Conservation (phyloP, 2,797 vertebrate genomes). For the Hybognathus amarus region DNA sequence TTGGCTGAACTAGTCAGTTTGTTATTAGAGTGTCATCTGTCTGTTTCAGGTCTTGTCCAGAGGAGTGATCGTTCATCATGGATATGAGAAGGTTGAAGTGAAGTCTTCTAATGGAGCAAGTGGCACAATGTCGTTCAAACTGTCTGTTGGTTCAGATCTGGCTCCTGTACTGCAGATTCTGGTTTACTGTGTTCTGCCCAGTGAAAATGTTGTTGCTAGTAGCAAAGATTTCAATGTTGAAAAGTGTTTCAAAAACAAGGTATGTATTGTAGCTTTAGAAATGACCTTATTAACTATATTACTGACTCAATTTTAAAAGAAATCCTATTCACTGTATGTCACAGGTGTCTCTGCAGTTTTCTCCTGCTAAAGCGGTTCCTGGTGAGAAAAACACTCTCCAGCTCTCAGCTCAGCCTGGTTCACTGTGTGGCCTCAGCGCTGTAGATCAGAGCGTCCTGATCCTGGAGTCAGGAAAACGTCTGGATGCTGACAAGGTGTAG, state of each 20-base stretch:
- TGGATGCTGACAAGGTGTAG: slow-evolving; percentile 73
- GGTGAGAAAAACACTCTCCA: slow-evolving; percentile 71
- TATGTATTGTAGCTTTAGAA: not conserved
- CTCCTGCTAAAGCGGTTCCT: slow-evolving; percentile 72
- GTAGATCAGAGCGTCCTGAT: slow-evolving; percentile 86
- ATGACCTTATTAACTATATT: not conserved
- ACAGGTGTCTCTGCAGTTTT: slow-evolving; percentile 82
- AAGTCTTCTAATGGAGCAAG: not conserved
- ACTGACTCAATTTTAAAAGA: not conserved
- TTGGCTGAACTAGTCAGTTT: not conserved
- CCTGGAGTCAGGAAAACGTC: slow-evolving; percentile 73
- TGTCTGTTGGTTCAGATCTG: slow-evolving; percentile 44
- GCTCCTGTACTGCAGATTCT: slow-evolving; percentile 65
- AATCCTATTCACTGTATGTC: slow-evolving; percentile 1
- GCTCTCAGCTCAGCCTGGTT: slow-evolving; percentile 72
- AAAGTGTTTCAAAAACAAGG: slow-evolving; percentile 36
- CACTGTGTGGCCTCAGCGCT: slow-evolving; percentile 83
- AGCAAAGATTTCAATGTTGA: not conserved
- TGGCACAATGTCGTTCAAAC: slow-evolving; percentile 59
- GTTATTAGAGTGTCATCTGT: not conserved
- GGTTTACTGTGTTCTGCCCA: slow-evolving; percentile 65
- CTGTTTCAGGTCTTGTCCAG: slow-evolving; percentile 51
- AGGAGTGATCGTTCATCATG: slow-evolving; percentile 54
- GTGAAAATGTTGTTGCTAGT: slow-evolving; percentile 4
- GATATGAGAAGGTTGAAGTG: slow-evolving; percentile 50